Base-by-base conservation (phyloP, 2,113 vertebrate species). In the Lanius collurio region DNA sequence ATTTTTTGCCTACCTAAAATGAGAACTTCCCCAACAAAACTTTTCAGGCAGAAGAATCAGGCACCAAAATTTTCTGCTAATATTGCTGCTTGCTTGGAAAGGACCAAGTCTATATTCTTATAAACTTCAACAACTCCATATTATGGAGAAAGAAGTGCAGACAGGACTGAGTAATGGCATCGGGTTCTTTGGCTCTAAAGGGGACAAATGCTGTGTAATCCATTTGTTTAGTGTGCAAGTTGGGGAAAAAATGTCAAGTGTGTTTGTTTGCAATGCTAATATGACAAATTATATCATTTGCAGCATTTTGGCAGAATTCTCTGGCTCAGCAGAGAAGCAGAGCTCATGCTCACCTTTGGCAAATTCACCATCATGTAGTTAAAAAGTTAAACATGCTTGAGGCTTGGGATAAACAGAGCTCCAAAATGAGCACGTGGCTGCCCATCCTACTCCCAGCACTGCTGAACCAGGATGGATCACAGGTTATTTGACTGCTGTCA, bases 131-230 rank as follows among this genome's bases (percentile, higher is more conserved):
- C 35, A 92, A 37, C 42, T 83, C 35, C 35, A 4, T 1, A 21
- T 2, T 7, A 35, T 0, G 1, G 17, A 70, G 31, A 55, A 73
- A 79, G 30, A 80, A 93, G 55, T 0, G 1, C 5, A 35, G 26
- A 30, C 11, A 70, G 63, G 35, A 46, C 31, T 49, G 56, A 70
- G 21, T 46, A 15, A 15, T 39, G 39, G 10, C 1, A 6, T 87
- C 31, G 14, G 15, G 24, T 35, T 65, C 46, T 30, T 7, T 23
- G 37, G 17, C n/a, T 73, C 46, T 39, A 11, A 50, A 92, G 35
- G 20, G 20, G 4, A 44, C 47, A 59, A 82, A 7, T 16, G 11
- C 41, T 69, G 5, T n/a, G n/a, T 19, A 74, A 53, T n/a, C 77
- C 28, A 33, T 74, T 53, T 17, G 18, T 33, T 17, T 1, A 33